Evolutionary conservation across 2,797 vertebrate species (phyloP).

Genomic region (Cynopterus sphinx): DNA sequence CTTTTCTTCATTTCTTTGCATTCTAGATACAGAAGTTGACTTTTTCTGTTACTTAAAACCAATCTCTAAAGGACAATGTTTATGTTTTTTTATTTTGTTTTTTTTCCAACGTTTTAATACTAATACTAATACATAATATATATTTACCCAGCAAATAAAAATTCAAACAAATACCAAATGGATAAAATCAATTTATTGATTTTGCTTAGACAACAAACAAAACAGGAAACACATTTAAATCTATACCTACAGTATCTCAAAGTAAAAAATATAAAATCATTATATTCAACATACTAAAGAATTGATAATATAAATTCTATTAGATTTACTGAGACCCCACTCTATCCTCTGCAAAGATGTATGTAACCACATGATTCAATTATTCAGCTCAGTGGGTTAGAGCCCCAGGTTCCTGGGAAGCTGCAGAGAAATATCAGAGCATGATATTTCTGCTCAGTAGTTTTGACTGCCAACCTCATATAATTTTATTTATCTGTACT

Average conservation of each 20-base stretch:
- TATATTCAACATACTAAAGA: not conserved
- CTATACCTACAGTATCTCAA: not conserved
- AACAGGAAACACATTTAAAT: conserved; percentile 2
- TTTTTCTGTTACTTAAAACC: conserved; percentile 3
- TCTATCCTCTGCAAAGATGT: not conserved
- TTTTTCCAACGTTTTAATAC: conserved; percentile 16
- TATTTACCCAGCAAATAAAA: not conserved
- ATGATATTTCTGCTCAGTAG: not conserved
- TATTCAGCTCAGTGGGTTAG: not conserved
- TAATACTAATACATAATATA: not conserved
- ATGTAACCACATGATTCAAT: not conserved
- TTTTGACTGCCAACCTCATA: not conserved
- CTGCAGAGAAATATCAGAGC: not conserved
- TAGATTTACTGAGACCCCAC: not conserved
- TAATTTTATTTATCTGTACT: not conserved
- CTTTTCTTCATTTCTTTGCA: not conserved
- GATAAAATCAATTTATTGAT: not conserved
- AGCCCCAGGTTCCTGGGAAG: not conserved
- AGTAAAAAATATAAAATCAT: not conserved
- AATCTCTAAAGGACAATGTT: not conserved
- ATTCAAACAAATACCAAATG: not conserved
- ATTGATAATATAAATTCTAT: not conserved
- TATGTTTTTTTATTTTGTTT: not conserved
- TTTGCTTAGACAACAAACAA: conserved; percentile 14
- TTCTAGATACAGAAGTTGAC: not conserved